Evolutionary conservation across 2,797 vertebrate species (phyloP).

Genomic region (Emys orbicularis): DNA sequence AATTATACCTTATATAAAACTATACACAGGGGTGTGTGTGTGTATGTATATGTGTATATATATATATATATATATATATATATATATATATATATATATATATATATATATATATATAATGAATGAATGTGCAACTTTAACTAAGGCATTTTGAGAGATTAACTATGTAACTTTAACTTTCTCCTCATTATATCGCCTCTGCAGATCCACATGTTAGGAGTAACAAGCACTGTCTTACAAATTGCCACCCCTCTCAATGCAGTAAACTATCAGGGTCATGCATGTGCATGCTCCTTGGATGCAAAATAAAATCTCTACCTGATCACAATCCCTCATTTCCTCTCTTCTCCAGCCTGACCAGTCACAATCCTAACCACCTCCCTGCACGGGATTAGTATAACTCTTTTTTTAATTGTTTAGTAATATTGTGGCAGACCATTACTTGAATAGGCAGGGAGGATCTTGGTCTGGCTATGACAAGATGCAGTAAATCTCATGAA

Average conservation of each 20-base stretch:
- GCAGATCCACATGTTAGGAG: accelerated
- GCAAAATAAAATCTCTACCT: neutral
- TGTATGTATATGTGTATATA: no score
- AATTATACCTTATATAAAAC: neutral
- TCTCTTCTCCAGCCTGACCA: neutral
- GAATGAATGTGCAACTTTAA: neutral
- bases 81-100: no score
- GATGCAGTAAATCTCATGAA: neutral
- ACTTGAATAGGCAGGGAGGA: neutral
- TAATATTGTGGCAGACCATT: neutral
- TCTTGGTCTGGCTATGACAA: neutral
- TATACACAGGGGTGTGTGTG: neutral
- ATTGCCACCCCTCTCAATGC: neutral
- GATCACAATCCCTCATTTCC: neutral
- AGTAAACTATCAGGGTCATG: neutral
- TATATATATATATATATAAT: accelerated
- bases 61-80: accelerated
- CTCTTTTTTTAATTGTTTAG: neutral
- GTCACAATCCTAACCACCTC: neutral
- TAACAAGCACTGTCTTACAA: neutral
- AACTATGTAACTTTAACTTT: neutral
- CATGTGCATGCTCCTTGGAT: neutral
- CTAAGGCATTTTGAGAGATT: neutral
- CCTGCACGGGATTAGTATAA: neutral
- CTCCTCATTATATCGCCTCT: neutral